Percentiles rank a stretch among this genome's conserved stretches.
These are phyloP conservation scores for Trichogramma dendrolimi DNA, from an alignment of 2,888 invertebrate genomes.

Conservation along the genomic window DNA sequence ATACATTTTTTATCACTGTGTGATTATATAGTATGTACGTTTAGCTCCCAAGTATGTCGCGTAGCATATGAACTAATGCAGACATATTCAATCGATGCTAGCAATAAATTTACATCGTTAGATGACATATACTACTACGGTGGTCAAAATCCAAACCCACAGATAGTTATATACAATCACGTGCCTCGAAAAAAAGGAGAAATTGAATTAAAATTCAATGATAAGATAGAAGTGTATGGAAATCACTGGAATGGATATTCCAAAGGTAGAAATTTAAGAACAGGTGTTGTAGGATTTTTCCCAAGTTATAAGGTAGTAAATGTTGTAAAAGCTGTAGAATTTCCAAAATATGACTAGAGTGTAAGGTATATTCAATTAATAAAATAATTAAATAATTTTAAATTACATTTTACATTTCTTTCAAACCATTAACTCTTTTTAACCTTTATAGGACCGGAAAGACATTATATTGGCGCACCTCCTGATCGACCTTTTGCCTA, in stretches of 20 bases:
- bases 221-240: slow-evolving; percentile 85
- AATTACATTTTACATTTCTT: too few relatives aligned
- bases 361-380: background rate
- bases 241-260: slow-evolving; percentile 98
- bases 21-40: slow-evolving; percentile 96
- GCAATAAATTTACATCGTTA: slow-evolving; percentile 77
- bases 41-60: slow-evolving; percentile 97
- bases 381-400: too few relatives aligned
- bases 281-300: slow-evolving; percentile 70
- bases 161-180: slow-evolving; percentile 72
- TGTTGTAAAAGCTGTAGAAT: slow-evolving; percentile 74
- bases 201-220: slow-evolving; percentile 71
- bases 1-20: slow-evolving; percentile 84
- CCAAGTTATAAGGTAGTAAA: slow-evolving; percentile 81
- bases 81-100: slow-evolving; percentile 62
- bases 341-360: slow-evolving; percentile 71
- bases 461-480: too few relatives aligned
- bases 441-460: too few relatives aligned
- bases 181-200: slow-evolving; percentile 61
- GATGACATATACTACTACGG: slow-evolving; percentile 99
- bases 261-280: slow-evolving; percentile 81
- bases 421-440: too few relatives aligned
- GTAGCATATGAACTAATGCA: slow-evolving; percentile 98
- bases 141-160: slow-evolving; percentile 88
- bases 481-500: too few relatives aligned